phyloP scores from a whole-genome alignment of 2,888 invertebrate genomes.

The Zele albiditarsus region DNA sequence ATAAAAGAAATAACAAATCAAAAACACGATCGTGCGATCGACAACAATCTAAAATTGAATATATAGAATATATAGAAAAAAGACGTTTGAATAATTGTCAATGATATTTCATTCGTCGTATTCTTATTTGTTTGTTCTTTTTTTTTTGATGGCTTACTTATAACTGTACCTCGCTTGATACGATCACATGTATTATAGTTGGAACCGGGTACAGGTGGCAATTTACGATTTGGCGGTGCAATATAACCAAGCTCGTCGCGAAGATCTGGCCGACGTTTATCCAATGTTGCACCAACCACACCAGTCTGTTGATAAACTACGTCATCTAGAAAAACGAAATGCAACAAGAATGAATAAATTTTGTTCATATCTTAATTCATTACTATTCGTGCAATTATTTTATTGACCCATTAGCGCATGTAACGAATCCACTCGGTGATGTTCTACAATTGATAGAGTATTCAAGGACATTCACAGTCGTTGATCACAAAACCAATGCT shows the following conservation, averaged over 20 bases:
- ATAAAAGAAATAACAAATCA: conserved; percentile 47
- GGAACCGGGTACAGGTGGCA: conserved; percentile 93
- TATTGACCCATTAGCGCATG: neutral
- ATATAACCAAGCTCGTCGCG: conserved; percentile 94
- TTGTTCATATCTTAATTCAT: neutral
- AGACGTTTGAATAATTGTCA: conserved; percentile 62
- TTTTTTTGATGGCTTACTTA: conserved; percentile 83
- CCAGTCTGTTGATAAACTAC: conserved; percentile 92
- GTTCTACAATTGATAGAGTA: neutral
- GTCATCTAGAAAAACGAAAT: conserved; percentile 79
- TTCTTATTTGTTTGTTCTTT: neutral
- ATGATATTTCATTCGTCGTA: conserved; percentile 35
- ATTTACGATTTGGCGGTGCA: conserved; percentile 92
- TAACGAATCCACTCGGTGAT: too few relatives aligned
- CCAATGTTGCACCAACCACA: conserved; percentile 82
- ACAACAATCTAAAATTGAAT: conserved; percentile 63
- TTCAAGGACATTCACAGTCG: too few relatives aligned
- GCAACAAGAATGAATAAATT: conserved; percentile 24
- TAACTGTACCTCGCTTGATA: conserved; percentile 93
- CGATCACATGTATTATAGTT: conserved; percentile 96
- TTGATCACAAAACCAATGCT: too few relatives aligned
- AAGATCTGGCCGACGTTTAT: conserved; percentile 87
- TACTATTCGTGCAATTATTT: neutral
- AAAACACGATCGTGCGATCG: conserved; percentile 66
- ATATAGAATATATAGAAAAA: conserved; percentile 50